Conservation (phyloP, 1,140 invertebrate genomes). For the Teleopsis dalmanni region DNA sequence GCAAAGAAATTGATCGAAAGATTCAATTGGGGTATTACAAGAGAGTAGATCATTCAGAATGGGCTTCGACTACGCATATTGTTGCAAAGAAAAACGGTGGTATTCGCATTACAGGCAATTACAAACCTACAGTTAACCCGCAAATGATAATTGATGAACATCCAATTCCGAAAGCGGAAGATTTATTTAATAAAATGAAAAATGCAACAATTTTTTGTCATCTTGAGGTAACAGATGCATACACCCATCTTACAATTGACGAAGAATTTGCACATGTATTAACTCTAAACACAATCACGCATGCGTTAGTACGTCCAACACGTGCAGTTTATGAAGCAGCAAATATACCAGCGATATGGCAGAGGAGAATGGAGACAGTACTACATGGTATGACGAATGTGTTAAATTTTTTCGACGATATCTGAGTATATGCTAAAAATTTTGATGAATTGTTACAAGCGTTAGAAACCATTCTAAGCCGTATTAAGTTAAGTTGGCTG, state of each 20-base stretch:
- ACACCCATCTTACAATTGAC: slow-evolving; percentile 15
- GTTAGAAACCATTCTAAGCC: slow-evolving; percentile 10
- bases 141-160: slow-evolving; percentile 27
- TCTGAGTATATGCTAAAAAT: slow-evolving; percentile 4
- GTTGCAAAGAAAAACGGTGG: background rate
- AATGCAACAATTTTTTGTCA: background rate
- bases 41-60: slow-evolving; percentile 11
- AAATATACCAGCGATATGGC: slow-evolving; percentile 19
- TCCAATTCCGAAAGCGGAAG: slow-evolving; percentile 18
- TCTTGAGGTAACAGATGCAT: background rate
- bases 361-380: slow-evolving; percentile 13
- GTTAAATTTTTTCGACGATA: slow-evolving; percentile 8
- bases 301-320: slow-evolving; percentile 22
- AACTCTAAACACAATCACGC: slow-evolving; percentile 18
- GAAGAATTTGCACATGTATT: slow-evolving; percentile 13
- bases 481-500: too few relatives aligned
- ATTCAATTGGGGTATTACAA: slow-evolving; percentile 18
- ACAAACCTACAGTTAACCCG: slow-evolving; percentile 24
- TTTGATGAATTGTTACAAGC: slow-evolving; percentile 6
- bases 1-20: slow-evolving; percentile 17
- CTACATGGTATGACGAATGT: slow-evolving; percentile 6
- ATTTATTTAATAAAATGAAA: slow-evolving; percentile 22
- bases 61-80: slow-evolving; percentile 11
- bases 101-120: slow-evolving; percentile 25
- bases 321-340: slow-evolving; percentile 19